Percentiles rank a stretch among this genome's conserved stretches.
Conservation (phyloP, 1,140 invertebrate species). For the Teleogryllus occipitalis region DNA sequence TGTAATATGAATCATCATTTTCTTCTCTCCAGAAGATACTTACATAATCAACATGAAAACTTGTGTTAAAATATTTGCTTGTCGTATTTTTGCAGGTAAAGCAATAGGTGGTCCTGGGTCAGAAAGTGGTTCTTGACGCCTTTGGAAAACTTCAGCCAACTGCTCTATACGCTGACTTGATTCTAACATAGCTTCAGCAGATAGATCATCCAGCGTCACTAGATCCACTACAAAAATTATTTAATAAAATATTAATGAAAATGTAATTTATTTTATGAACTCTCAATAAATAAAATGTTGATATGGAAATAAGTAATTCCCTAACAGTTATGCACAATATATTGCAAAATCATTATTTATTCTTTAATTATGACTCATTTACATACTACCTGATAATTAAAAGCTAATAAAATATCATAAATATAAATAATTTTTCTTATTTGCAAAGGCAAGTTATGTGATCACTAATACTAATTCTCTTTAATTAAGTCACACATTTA, state of each 20-base stretch:
- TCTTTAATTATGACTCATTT: too few species aligned
- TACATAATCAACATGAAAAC: conserved; percentile 63
- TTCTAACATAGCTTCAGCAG: conserved; percentile 86
- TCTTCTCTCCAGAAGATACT: conserved; percentile 31
- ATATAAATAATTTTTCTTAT: too few species aligned
- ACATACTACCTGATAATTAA: too few species aligned
- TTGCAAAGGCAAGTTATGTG: too few species aligned
- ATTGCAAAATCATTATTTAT: too few species aligned
- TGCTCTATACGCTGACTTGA: conserved; percentile 88
- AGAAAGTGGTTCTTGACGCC: conserved; percentile 54
- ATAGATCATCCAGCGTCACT: conserved; percentile 86
- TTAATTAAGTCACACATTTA: neutral
- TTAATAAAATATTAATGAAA: too few species aligned
- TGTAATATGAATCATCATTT: neutral
- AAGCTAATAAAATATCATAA: too few species aligned
- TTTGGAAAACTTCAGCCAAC: conserved; percentile 69
- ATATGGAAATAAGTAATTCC: too few species aligned
- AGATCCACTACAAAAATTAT: conserved; percentile 64
- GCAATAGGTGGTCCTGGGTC: conserved; percentile 69
- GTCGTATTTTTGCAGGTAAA: conserved; percentile 55
- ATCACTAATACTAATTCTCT: too few species aligned
- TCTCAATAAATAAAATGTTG: too few species aligned
- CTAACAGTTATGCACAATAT: too few species aligned
- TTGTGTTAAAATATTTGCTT: conserved; percentile 52
- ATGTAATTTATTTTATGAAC: too few species aligned